phyloP scores from a whole-genome alignment of 2,113 vertebrate species.

The Charina bottae region DNA sequence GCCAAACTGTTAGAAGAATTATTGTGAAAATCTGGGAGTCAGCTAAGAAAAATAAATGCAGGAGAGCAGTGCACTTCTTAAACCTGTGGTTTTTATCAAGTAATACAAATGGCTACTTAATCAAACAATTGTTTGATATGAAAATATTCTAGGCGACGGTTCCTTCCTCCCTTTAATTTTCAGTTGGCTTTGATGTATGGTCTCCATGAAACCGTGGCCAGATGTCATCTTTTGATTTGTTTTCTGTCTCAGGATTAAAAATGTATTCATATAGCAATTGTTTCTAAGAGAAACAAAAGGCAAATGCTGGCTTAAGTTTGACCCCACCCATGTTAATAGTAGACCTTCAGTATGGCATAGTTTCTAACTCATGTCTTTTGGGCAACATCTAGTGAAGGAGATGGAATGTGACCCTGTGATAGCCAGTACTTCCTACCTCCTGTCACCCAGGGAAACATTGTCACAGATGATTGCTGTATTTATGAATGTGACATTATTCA shows the following conservation, averaged over 20 bases:
- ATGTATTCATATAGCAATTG: background rate
- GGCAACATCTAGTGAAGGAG: background rate
- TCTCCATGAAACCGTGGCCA: background rate
- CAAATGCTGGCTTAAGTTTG: background rate
- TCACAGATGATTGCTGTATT: background rate
- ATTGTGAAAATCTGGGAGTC: constrained; percentile 36
- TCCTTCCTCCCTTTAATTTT: background rate
- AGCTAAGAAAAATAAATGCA: constrained; percentile 28
- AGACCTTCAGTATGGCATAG: background rate
- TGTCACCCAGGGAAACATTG: background rate
- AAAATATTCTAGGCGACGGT: background rate
- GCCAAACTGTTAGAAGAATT: constrained; percentile 19
- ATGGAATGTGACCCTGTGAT: background rate
- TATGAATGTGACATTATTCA: background rate
- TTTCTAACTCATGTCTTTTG: background rate
- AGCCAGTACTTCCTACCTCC: background rate
- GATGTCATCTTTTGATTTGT: background rate
- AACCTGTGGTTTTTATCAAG: constrained; percentile 27
- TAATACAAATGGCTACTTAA: constrained; percentile 29
- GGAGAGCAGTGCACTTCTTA: background rate
- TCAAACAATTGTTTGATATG: constrained; percentile 21
- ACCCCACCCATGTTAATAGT: background rate
- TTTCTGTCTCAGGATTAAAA: background rate
- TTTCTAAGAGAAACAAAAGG: background rate
- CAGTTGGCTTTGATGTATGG: constrained; percentile 1